These are phyloP conservation scores for Carpatolechia fugitivella DNA, from an alignment of 2,888 invertebrate species.

Conservation along the genomic window DNA sequence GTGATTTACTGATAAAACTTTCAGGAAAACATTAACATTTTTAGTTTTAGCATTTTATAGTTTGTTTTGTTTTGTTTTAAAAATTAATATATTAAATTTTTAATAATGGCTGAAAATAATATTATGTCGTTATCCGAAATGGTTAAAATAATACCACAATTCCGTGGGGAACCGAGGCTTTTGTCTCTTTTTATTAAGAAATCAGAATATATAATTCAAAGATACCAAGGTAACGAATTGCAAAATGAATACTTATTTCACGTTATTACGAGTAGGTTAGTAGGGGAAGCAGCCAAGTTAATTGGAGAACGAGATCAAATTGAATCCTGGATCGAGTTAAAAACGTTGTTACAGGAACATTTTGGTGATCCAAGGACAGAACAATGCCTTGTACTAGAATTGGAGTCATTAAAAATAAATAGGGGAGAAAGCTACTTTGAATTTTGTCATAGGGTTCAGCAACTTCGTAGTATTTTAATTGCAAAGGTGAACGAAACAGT, in stretches of 20 bases:
- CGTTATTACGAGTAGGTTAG: slow-evolving; percentile 20
- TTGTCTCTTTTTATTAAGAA: not conserved
- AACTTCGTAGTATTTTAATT: slow-evolving; percentile 17
- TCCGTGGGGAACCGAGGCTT: not conserved
- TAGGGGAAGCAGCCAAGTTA: slow-evolving; percentile 19
- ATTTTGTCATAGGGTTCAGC: slow-evolving; percentile 23
- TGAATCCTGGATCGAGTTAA: slow-evolving; percentile 16
- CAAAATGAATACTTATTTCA: slow-evolving; percentile 23
- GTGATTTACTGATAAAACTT: not conserved
- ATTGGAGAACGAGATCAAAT: slow-evolving; percentile 21
- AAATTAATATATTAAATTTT: not conserved
- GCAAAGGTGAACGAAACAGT: slow-evolving; percentile 17
- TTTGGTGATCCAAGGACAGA: slow-evolving; percentile 23
- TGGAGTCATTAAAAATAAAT: slow-evolving; percentile 19
- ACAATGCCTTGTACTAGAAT: slow-evolving; percentile 18
- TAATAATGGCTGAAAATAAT: slow-evolving; percentile 8
- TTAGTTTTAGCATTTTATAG: no score
- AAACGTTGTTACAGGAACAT: slow-evolving; percentile 13
- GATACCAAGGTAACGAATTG: not conserved
- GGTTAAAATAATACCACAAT: not conserved
- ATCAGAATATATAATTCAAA: not conserved
- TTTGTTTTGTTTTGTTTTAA: no score
- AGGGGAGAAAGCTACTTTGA: slow-evolving; percentile 21
- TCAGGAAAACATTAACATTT: no score
- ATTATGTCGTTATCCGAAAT: not conserved